These are phyloP conservation scores for Spilosoma lubricipeda DNA, from an alignment of 2,888 invertebrate genomes.

Conservation along the genomic window DNA sequence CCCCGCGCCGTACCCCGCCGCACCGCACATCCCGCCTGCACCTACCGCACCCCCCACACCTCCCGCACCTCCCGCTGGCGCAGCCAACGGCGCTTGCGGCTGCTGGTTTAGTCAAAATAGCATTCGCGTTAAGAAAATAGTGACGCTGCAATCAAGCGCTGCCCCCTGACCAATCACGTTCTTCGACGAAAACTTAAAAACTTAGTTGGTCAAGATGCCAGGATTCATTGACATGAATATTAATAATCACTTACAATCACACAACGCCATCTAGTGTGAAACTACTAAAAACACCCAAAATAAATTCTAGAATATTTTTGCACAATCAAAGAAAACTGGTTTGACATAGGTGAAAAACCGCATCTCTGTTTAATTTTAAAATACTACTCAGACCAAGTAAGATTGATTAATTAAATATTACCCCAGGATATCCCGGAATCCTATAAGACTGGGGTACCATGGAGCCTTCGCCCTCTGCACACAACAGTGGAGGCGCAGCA, in stretches of 20 bases:
- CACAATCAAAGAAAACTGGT: background rate
- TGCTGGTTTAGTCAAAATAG: background rate
- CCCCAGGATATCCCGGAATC: slow-evolving; percentile 65
- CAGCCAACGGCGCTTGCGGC: background rate
- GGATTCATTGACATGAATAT: background rate
- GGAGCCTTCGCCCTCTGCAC: slow-evolving; percentile 72
- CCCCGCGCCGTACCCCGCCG: slow-evolving; percentile 28
- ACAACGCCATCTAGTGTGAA: too few relatives aligned
- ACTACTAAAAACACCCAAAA: too few relatives aligned
- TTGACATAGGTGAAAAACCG: background rate
- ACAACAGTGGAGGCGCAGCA: slow-evolving; percentile 59
- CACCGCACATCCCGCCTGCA: background rate
- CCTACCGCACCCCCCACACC: background rate
- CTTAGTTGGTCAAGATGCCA: too few relatives aligned
- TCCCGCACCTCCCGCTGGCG: background rate
- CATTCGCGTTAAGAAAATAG: background rate
- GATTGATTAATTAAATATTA: slow-evolving; percentile 34
- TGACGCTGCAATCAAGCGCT: background rate
- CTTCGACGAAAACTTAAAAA: too few relatives aligned
- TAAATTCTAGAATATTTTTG: background rate
- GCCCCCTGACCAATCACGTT: too few relatives aligned
- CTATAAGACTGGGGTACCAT: slow-evolving; percentile 62
- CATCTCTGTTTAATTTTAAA: background rate
- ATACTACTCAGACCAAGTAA: background rate
- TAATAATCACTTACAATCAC: too few relatives aligned